Percentiles rank a stretch among this genome's conserved stretches.
phyloP scores from a whole-genome alignment of 2,797 vertebrate genomes.

The Oreortyx pictus region DNA sequence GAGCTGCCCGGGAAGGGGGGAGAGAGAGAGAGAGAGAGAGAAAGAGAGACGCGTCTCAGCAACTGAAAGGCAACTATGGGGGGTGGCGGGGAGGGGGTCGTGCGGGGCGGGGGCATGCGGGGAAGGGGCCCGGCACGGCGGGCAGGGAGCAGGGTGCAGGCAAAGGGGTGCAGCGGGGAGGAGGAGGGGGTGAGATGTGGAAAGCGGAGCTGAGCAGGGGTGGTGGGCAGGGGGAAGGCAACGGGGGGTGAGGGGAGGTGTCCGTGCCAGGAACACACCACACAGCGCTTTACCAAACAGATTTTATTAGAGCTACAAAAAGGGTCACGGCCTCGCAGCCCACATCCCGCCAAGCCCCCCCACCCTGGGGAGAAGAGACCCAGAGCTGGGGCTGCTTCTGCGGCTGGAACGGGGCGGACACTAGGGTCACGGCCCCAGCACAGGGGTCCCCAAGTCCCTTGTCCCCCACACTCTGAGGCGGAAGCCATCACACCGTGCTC shows the following conservation, averaged over 20 bases:
- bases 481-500: background rate
- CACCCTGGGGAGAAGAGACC: background rate
- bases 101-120: constrained; percentile 21
- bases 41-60: constrained; percentile 75
- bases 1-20: constrained; percentile 77
- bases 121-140: background rate
- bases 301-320: constrained; percentile 86
- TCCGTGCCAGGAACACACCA: constrained; percentile 77
- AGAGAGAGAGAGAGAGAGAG: constrained; percentile 40
- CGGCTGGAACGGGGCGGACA: background rate
- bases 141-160: background rate
- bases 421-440: background rate
- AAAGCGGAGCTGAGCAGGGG: constrained; percentile 20
- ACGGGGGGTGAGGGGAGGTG: constrained; percentile 22
- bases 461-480: background rate
- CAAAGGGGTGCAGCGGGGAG: background rate
- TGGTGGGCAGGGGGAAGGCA: background rate
- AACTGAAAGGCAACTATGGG: constrained; percentile 78
- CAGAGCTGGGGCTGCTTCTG: background rate
- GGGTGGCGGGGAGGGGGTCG: constrained; percentile 53
- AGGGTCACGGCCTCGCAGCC: constrained; percentile 50
- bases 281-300: constrained; percentile 81
- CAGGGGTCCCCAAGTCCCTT: background rate
- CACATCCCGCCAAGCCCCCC: background rate
- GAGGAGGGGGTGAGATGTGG: background rate